Evolutionary conservation across 2,888 invertebrate species (phyloP), one percentile per base, ranked within the genome.

Genomic region (Lepidochitona cinerea): DNA sequence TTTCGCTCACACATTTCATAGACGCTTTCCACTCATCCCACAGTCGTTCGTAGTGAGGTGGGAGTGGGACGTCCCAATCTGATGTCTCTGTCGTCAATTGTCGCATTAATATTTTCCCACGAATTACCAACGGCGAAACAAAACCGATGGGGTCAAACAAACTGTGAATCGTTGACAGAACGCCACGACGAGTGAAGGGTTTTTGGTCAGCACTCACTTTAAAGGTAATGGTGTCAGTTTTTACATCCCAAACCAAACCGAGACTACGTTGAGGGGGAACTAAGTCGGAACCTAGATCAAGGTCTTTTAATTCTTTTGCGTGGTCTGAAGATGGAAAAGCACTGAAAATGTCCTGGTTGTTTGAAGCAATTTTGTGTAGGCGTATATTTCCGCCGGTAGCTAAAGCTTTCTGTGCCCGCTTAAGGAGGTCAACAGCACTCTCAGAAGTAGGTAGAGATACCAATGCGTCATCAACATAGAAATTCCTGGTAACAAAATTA

Each of bases 141-240:
- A 81, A 79, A 41, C 81, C 80, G 14, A 79, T 52, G 0, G 82
- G 82, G 65, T 82, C 79, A 71, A 71, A 80, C 0, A 81, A 33
- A 37, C 79, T 76, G 65, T 79, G 79, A 7, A 81, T 64, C 0
- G 69, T 68, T 6, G 78, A 81, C 5, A 80, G 49, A 0, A 79
- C 54, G 23, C 80, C 78, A 12, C 76, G 70, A 29, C 73, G 66
- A 7, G 79, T 80, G 66, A 70, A 68, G 23, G 77, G 74, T 49
- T 75, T 79, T 12, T 69, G 33, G 4, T 75, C 73, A 3, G 14
- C 6, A 18, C 73, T 66, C 3, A 78, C 71, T 9, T 37, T 23
- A 37, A 75, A 80, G 5, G 54, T 53, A 49, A 79, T 78, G 0
- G 53, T 37, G 59, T 81, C 81, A n/a, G 70, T 52, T 41, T 71